phyloP scores from a whole-genome alignment of 2,113 vertebrate species.

The Psilopsiagon aymara region DNA sequence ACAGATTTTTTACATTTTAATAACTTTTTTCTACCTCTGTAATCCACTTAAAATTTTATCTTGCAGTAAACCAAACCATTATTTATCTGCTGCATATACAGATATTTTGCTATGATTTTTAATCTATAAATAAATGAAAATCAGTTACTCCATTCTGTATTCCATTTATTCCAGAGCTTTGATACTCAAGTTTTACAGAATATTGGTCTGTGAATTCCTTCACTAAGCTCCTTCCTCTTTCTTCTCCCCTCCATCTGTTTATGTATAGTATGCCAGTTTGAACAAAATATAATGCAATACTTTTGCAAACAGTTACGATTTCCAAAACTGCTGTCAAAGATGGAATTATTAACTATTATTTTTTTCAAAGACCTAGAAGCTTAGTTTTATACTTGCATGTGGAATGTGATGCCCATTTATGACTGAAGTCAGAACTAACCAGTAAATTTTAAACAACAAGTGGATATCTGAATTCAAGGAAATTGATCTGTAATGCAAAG shows the following conservation, averaged over 20 bases:
- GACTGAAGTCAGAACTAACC: not conserved
- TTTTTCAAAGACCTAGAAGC: not conserved
- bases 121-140: slow-evolving; percentile 14
- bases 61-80: not conserved
- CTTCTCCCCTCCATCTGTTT: not conserved
- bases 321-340: not conserved
- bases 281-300: not conserved
- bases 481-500: not conserved
- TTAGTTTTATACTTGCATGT: not conserved
- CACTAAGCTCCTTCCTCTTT: not conserved
- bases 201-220: not conserved
- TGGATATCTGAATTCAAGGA: not conserved
- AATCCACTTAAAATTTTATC: not conserved
- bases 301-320: not conserved
- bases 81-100: slow-evolving; percentile 2
- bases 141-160: not conserved
- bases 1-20: not conserved
- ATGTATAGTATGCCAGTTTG: not conserved
- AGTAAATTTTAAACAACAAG: not conserved
- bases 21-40: not conserved
- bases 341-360: not conserved
- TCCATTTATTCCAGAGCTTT: slow-evolving; percentile 10
- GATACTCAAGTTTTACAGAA: not conserved
- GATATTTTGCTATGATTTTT: not conserved
- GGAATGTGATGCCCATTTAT: not conserved